Percentiles rank a stretch among this genome's conserved stretches.
Evolutionary conservation across 2,888 invertebrate genomes (phyloP).

Genomic region (Cartodere bifasciata): DNA sequence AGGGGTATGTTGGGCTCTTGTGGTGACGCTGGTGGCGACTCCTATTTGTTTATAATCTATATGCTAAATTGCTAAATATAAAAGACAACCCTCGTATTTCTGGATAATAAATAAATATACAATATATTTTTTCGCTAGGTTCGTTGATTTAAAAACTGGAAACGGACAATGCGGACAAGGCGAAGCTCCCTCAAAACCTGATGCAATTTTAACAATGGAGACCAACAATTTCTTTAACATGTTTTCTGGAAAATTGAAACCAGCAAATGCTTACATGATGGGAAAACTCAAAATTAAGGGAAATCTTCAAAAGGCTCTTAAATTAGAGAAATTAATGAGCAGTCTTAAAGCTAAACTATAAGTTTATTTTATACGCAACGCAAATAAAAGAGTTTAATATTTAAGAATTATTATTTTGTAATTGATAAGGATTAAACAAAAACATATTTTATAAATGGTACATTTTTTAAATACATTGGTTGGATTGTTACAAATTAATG

Average conservation of each 20-base stretch:
- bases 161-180: slow-evolving; percentile 69
- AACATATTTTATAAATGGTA: too few relatives aligned
- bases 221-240: slow-evolving; percentile 64
- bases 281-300: slow-evolving; percentile 91
- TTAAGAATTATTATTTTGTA: too few relatives aligned
- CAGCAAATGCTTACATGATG: slow-evolving; percentile 89
- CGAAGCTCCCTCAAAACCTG: slow-evolving; percentile 53
- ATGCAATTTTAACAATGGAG: slow-evolving; percentile 79
- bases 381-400: too few relatives aligned
- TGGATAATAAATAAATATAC: too few relatives aligned
- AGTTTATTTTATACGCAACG: slow-evolving; percentile 19
- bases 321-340: slow-evolving; percentile 80
- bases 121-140: slow-evolving; percentile 37
- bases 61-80: too few relatives aligned
- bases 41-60: too few relatives aligned
- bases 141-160: slow-evolving; percentile 80
- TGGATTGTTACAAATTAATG: too few relatives aligned
- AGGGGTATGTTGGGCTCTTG: too few relatives aligned
- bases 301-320: slow-evolving; percentile 88
- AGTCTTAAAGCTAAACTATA: slow-evolving; percentile 58
- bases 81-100: too few relatives aligned
- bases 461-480: too few relatives aligned
- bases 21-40: too few relatives aligned
- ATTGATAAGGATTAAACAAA: too few relatives aligned
- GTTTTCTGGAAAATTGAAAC: slow-evolving; percentile 79